Evolutionary conservation across 2,113 vertebrate genomes (phyloP).

Genomic region (Phyllostomus hastatus): DNA sequence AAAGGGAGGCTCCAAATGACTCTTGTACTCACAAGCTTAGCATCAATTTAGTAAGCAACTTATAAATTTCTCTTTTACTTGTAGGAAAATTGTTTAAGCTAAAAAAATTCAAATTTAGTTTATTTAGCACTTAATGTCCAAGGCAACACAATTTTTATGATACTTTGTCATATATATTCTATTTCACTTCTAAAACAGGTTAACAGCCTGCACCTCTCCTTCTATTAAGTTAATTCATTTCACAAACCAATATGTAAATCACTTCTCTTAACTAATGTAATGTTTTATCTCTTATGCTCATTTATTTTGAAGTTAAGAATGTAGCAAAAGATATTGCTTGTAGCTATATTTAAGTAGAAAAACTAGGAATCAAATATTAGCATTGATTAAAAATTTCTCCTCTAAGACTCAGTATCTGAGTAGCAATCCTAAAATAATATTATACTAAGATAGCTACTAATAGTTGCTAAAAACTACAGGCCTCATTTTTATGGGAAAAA

Average conservation of each 20-base stretch:
- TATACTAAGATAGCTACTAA: slow-evolving; percentile 1
- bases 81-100: neutral
- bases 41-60: neutral
- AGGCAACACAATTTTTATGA: slow-evolving; percentile 19
- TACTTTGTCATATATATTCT: neutral
- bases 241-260: neutral
- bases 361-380: slow-evolving; percentile 27
- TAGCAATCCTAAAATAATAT: neutral
- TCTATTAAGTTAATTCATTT: neutral
- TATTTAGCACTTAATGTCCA: neutral
- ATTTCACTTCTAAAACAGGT: slow-evolving; percentile 19
- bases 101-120: slow-evolving; percentile 24
- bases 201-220: neutral
- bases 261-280: neutral
- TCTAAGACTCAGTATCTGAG: neutral
- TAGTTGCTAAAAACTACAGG: neutral
- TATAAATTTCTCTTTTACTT: neutral
- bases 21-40: slow-evolving; percentile 30
- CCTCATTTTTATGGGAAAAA: neutral
- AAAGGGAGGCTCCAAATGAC: slow-evolving; percentile 83
- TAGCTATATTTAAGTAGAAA: slow-evolving; percentile 33
- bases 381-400: slow-evolving; percentile 5
- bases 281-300: neutral
- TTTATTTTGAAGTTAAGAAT: slow-evolving; percentile 29
- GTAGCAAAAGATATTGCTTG: neutral